Base-by-base conservation (phyloP, 2,113 vertebrate species). In the Perca schrenkii region DNA sequence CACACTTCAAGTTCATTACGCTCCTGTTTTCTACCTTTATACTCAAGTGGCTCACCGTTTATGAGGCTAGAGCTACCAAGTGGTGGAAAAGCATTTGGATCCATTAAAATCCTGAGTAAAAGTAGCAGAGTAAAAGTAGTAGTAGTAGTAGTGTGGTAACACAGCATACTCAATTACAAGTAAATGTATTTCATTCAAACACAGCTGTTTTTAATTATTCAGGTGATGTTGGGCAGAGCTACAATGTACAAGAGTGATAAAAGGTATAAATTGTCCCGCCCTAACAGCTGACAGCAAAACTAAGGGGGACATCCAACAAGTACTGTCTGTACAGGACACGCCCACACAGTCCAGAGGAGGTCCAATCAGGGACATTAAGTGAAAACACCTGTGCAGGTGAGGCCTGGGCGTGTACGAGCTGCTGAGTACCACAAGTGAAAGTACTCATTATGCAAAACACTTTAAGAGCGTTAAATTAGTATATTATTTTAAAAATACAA, bases 351-450 rank as follows among this genome's bases (percentile, higher is more conserved):
- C 40, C 8, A 46, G 46, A 49, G 4, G 40, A 47, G 17, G 65
- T 52, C 19, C n/a, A 36, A 69, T 36, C 6, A 16, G 31, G 52
- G 52, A 16, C 10, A 22, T 53, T 54, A 54, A 22, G 31, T 40
- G 13, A 36, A 40, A 56, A 70, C 67, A 70, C 67, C 52, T 56
- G 68, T 22, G 13, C 31, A 70, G 49, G 31, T 70, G 31, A 54
- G 19, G 19, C 50, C 3, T 43, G 14, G 13, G 21, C 21, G 31
- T 43, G 21, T 16, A 54, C 31, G 50, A 3, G 43, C 43, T 47
- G 40, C 10, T 2, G 10, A 47, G 8, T 28, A n/a, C 13, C 4
- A 15, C 40, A 31, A 40, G 21, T 40, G 13, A 70, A 22, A 70
- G 68, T 8, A 34, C 10, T 56, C 40, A 40, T 40, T 40, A 40